Percentiles rank a stretch among this genome's conserved stretches.
Conservation (phyloP, 2,888 invertebrate genomes). For the Diarsia dahlii region DNA sequence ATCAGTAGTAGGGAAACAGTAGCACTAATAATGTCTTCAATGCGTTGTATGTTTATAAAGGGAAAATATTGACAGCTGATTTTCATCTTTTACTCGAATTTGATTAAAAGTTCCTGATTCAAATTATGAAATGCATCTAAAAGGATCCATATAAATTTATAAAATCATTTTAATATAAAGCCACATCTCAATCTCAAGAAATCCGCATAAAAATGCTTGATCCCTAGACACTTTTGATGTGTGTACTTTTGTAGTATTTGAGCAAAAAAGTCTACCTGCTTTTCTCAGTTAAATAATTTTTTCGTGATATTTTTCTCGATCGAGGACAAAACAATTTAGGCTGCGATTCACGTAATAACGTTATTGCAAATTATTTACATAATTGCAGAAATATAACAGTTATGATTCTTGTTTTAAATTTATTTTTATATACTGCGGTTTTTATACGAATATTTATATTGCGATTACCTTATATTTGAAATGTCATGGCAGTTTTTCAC, state of each 20-base stretch:
- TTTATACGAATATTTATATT: constrained; percentile 35
- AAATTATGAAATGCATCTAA: no score
- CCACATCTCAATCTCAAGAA: no score
- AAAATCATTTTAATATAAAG: no score
- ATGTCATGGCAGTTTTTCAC: constrained; percentile 45
- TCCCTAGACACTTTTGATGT: no score
- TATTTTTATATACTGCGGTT: constrained; percentile 37
- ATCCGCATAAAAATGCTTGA: no score
- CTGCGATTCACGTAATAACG: constrained; percentile 20
- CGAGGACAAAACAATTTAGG: constrained; percentile 34
- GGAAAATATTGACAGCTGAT: no score
- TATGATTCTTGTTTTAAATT: constrained; percentile 40
- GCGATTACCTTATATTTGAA: constrained; percentile 44
- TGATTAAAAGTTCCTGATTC: no score
- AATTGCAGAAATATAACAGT: constrained; percentile 26
- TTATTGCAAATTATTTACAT: constrained; percentile 37
- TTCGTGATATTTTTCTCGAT: constrained; percentile 12
- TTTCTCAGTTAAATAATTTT: not conserved
- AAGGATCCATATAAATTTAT: no score
- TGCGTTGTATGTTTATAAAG: no score
- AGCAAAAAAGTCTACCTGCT: not conserved
- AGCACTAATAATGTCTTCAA: no score
- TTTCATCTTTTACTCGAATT: no score
- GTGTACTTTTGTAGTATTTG: not conserved
- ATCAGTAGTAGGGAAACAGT: no score